A percentile compares a stretch with the other conserved stretches of the same genome.
phyloP scores from a whole-genome alignment of 2,113 vertebrate genomes.

The Eulemur macaco region DNA sequence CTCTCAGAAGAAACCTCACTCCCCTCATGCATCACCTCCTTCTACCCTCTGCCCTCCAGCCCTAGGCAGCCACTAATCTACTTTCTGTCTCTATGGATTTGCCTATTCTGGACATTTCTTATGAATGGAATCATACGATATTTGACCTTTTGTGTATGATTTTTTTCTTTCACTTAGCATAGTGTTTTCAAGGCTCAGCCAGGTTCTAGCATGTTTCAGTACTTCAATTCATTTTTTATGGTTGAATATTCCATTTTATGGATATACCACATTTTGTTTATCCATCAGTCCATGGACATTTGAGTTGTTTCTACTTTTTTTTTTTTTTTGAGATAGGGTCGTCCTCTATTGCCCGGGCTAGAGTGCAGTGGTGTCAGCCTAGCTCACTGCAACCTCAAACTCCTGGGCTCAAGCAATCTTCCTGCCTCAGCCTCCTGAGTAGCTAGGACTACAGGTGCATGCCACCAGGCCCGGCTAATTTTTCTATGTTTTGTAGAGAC shows the following conservation, averaged over 20 bases:
- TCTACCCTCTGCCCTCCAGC: neutral
- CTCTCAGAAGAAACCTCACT: neutral
- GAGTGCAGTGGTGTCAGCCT: too few relatives aligned
- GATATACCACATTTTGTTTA: neutral
- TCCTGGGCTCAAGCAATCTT: too few relatives aligned
- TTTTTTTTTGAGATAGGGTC: too few relatives aligned
- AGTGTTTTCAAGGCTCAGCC: neutral
- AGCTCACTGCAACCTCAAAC: too few relatives aligned
- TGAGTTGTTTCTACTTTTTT: neutral
- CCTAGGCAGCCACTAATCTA: neutral
- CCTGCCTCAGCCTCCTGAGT: too few relatives aligned
- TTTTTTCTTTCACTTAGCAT: neutral
- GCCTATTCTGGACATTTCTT: neutral
- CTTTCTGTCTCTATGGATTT: neutral
- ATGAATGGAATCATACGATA: neutral
- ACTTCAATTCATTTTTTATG: neutral
- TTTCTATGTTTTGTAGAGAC: too few relatives aligned
- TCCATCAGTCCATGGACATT: neutral
- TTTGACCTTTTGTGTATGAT: neutral
- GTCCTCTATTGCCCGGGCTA: too few relatives aligned
- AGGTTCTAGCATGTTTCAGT: neutral
- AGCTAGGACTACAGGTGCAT: too few relatives aligned
- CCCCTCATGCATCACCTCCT: neutral
- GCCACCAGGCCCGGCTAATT: too few relatives aligned
- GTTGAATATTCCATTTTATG: neutral